These are phyloP conservation scores for Clarias gariepinus DNA, from an alignment of 2,113 vertebrate species.

Conservation along the genomic window DNA sequence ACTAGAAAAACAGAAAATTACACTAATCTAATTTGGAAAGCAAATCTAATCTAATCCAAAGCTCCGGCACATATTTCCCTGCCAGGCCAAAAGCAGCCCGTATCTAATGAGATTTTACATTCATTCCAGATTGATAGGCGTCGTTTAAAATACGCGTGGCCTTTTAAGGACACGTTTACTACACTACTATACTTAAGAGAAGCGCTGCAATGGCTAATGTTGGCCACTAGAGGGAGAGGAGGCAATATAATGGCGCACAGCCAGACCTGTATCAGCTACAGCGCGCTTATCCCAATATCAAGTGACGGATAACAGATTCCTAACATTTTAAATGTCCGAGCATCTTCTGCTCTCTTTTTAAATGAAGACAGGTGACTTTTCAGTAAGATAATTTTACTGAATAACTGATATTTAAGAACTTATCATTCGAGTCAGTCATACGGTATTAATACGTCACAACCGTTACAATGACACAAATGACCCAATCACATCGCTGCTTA, in stretches of 20 bases:
- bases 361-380: background rate
- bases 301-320: background rate
- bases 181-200: background rate
- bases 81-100: background rate
- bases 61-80: background rate
- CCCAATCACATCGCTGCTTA: background rate
- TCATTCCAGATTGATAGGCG: constrained; percentile 9
- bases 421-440: background rate
- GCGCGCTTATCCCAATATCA: background rate
- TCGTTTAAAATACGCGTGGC: background rate
- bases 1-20: background rate
- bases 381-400: background rate
- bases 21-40: background rate
- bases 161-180: constrained; percentile 22
- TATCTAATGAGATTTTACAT: background rate
- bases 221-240: constrained; percentile 8
- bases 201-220: background rate
- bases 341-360: background rate
- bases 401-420: background rate
- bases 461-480: background rate
- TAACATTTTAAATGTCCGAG: background rate
- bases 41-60: background rate
- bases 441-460: too few species aligned
- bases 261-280: background rate
- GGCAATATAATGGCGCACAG: background rate